Evolutionary conservation across 2,113 vertebrate species (phyloP).

Genomic region (Grallaria varia): DNA sequence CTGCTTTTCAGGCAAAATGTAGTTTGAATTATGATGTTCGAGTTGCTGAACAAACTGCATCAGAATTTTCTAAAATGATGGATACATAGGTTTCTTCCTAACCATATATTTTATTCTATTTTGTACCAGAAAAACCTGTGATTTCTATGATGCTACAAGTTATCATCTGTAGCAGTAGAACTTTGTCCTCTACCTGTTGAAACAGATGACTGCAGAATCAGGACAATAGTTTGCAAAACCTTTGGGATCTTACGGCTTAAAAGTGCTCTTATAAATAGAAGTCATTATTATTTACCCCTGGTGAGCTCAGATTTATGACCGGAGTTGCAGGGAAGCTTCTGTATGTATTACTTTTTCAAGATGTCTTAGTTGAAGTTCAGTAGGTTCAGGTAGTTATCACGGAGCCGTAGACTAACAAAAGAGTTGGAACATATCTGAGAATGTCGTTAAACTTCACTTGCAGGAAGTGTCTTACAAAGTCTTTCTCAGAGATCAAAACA

Average conservation of each 20-base stretch:
- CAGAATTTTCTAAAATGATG: not conserved
- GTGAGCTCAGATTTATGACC: not conserved
- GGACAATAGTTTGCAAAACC: not conserved
- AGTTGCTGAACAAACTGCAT: not conserved
- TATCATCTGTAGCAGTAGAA: not conserved
- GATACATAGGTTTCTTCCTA: not conserved
- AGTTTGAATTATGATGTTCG: not conserved
- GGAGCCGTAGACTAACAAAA: constrained; percentile 5
- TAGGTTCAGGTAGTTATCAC: not conserved
- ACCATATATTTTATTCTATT: not conserved
- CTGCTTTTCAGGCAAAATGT: not conserved
- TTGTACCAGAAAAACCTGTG: not conserved
- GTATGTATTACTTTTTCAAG: not conserved
- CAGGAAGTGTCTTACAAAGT: constrained; percentile 36
- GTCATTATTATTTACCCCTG: not conserved
- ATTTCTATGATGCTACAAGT: not conserved
- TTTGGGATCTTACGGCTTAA: not conserved
- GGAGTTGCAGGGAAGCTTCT: not conserved
- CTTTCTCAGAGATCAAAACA: constrained; percentile 54
- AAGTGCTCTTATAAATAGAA: not conserved
- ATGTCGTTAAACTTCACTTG: constrained; percentile 41
- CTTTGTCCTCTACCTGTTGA: not conserved
- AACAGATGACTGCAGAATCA: not conserved
- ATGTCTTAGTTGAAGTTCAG: constrained; percentile 19
- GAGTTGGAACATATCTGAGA: not conserved